These are phyloP conservation scores for Lissocephala sabroskyi DNA, from an alignment of 2,888 invertebrate genomes.

Conservation along the genomic window DNA sequence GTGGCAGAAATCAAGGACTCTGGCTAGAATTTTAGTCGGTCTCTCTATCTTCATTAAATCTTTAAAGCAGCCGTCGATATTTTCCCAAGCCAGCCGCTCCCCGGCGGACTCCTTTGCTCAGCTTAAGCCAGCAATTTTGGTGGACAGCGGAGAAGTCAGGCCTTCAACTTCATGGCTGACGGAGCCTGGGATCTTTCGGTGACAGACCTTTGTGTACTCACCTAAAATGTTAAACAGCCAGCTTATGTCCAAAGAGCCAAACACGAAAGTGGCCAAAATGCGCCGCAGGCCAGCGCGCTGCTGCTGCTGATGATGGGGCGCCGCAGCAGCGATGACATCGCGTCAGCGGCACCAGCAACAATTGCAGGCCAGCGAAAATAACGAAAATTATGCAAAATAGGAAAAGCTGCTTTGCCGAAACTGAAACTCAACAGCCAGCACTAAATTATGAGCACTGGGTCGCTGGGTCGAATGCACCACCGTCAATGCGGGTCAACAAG, in stretches of 20 bases:
- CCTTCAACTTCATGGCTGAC: too few species aligned
- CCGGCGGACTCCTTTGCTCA: too few species aligned
- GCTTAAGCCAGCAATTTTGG: too few species aligned
- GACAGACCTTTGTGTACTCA: too few species aligned
- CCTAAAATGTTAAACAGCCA: slow-evolving; percentile 49
- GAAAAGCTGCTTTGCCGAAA: slow-evolving; percentile 49
- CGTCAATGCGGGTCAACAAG: slow-evolving; percentile 43
- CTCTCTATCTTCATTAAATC: too few species aligned
- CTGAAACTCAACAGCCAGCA: slow-evolving; percentile 50
- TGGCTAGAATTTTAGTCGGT: too few species aligned
- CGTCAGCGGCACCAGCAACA: slow-evolving; percentile 18
- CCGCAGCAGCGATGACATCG: slow-evolving; percentile 6
- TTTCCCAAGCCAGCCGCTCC: too few species aligned
- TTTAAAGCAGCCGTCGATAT: too few species aligned
- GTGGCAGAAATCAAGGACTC: too few species aligned
- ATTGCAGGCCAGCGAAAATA: slow-evolving; percentile 20
- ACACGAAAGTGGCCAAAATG: slow-evolving; percentile 34
- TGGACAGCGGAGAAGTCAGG: too few species aligned
- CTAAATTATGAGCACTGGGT: slow-evolving; percentile 41
- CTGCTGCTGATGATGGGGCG: slow-evolving; percentile 15
- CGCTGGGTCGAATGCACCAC: slow-evolving; percentile 7
- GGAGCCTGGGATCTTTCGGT: too few species aligned
- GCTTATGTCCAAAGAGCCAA: slow-evolving; percentile 30
- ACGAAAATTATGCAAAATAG: slow-evolving; percentile 62
- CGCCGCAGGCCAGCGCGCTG: slow-evolving; percentile 20